Evolutionary conservation across 2,113 vertebrate species (phyloP).

Genomic region (Saguinus midas): DNA sequence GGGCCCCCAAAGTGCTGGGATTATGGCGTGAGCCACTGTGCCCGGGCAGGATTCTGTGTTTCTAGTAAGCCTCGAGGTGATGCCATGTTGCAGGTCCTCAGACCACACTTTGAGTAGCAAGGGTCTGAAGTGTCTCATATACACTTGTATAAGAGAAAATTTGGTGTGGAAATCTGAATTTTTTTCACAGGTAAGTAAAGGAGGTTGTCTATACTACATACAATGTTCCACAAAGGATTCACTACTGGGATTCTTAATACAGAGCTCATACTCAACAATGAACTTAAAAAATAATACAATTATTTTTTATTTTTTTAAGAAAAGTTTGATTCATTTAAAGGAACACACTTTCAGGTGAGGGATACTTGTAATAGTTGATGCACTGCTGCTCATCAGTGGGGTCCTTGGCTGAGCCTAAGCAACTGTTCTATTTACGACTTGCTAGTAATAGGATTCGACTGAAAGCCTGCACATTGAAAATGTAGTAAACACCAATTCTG

Average conservation of each 20-base stretch:
- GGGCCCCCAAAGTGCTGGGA: too few species aligned
- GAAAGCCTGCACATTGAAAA: not conserved
- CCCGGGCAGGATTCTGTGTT: not conserved
- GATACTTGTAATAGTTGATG: not conserved
- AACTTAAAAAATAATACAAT: not conserved
- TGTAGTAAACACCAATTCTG: not conserved
- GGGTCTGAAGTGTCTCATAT: not conserved
- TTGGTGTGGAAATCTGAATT: not conserved
- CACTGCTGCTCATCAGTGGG: not conserved
- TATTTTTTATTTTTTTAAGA: not conserved
- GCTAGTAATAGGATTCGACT: constrained; percentile 13
- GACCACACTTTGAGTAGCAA: not conserved
- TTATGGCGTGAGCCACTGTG: too few species aligned
- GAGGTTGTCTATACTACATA: not conserved
- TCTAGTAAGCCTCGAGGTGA: not conserved
- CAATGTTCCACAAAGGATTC: not conserved
- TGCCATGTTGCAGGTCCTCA: not conserved
- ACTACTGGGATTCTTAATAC: not conserved
- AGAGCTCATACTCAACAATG: not conserved
- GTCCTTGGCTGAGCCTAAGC: not conserved
- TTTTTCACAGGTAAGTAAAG: not conserved
- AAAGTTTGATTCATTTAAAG: not conserved
- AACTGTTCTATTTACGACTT: not conserved
- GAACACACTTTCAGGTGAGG: not conserved
- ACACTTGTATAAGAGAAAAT: not conserved